phyloP scores from a whole-genome alignment of 2,888 invertebrate genomes.

The Drosophila histrio region DNA sequence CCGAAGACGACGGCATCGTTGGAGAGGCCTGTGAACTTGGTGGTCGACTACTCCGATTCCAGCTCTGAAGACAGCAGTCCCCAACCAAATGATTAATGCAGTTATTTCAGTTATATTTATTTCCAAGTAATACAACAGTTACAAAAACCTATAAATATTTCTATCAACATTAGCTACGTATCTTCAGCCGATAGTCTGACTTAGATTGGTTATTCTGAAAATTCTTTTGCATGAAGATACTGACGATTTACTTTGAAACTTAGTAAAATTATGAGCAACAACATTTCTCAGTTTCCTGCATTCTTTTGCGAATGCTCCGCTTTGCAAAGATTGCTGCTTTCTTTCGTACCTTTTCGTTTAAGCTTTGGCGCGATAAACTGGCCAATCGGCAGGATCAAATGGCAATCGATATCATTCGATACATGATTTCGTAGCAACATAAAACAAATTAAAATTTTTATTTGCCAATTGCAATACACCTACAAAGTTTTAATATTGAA shows the following conservation, averaged over 20 bases:
- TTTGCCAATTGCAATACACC: neutral
- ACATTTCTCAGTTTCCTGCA: no score
- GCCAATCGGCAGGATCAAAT: slow-evolving; percentile 17
- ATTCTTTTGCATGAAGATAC: no score
- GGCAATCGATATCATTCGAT: slow-evolving; percentile 10
- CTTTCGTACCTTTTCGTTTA: slow-evolving; percentile 4
- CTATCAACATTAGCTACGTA: no score
- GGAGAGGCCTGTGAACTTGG: slow-evolving; percentile 48
- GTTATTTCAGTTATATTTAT: neutral
- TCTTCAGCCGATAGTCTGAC: no score
- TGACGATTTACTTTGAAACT: no score
- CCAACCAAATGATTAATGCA: slow-evolving; percentile 33
- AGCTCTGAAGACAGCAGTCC: slow-evolving; percentile 54
- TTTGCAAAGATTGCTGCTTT: slow-evolving; percentile 1
- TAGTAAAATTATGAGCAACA: no score
- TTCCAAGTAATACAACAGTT: slow-evolving; percentile 17
- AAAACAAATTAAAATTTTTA: neutral
- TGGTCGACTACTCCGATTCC: slow-evolving; percentile 71
- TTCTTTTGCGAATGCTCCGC: neutral
- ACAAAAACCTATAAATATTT: no score
- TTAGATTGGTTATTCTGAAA: no score
- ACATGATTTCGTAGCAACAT: neutral
- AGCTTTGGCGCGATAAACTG: slow-evolving; percentile 7
- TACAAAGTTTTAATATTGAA: slow-evolving; percentile 65
- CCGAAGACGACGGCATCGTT: neutral